Evolutionary conservation across 2,113 vertebrate genomes (phyloP), one percentile per base, ranked within the genome.

Genomic region (Hydrolagus affinis): DNA sequence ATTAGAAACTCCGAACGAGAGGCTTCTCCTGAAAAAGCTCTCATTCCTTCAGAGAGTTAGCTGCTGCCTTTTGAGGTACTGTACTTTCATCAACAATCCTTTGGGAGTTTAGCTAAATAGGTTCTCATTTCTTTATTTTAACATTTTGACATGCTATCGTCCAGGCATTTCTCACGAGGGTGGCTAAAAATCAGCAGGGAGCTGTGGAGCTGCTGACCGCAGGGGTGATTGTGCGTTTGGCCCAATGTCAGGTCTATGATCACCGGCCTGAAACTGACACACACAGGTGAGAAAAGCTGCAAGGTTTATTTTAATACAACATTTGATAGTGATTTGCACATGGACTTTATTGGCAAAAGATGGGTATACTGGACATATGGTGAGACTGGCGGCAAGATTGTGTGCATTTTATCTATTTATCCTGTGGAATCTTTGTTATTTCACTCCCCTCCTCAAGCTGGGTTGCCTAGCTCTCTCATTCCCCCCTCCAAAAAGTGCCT

Each of bases 171-270:
- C 92, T 99, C 88, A 98, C 96, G 1, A 94, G 97, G 77, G 93
- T 99, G 85, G 97, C 97, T 17, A 98, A 97, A 91, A 95, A 93
- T 0, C 94, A 94, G 71, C 94, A 96, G 87, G 98, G 97, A 0
- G 94, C 98, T 0, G 86, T 96, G 59, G 98, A 98, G 87, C 92
- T 99, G 88, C 87, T 99, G 88, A 93, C 96, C 56, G 96, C 94
- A 14, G 97, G 98, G 0, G 94, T 97, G 86, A 95, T 99, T 85
- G 91, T 95, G 59, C 94, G 94, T 89, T 93, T 99, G 88, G 95
- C 96, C 1, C 96, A 99, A 87, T 98, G 96, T 86, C 96, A 98
- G 72, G 97, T 99, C 75, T 99, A 96, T 74, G 96, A 98, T 91
- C 97, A 98, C 97, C 89, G 97, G 2, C 98, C 98, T 0, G 97